Evolutionary conservation across 2,888 invertebrate genomes (phyloP).

Genomic region (Temnothorax rugatulus): DNA sequence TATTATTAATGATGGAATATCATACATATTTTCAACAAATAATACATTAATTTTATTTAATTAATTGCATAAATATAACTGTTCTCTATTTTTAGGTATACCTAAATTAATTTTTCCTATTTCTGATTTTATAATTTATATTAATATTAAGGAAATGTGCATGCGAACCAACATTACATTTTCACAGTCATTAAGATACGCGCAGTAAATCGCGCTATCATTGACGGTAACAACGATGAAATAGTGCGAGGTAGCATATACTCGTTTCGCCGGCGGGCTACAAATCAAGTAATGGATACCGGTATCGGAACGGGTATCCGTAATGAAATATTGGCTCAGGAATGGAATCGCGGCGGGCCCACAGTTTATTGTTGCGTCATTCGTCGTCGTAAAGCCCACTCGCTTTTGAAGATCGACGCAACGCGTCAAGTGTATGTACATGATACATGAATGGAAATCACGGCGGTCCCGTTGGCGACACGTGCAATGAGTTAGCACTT

Average conservation of each 20-base stretch:
- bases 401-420: conserved; percentile 65
- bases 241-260: background rate
- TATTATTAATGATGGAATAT: background rate
- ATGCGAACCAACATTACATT: background rate
- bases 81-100: background rate
- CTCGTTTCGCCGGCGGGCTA: background rate
- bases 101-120: background rate
- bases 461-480: conserved; percentile 69
- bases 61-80: background rate
- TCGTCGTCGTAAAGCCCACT: conserved; percentile 70
- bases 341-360: conserved; percentile 26
- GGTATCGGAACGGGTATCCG: conserved; percentile 8
- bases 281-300: conserved; percentile 61
- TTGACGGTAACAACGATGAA: conserved; percentile 9
- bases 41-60: background rate
- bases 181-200: background rate
- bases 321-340: conserved; percentile 55
- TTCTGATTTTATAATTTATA: background rate
- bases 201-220: conserved; percentile 7
- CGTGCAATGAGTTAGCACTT: conserved; percentile 55
- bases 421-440: conserved; percentile 49
- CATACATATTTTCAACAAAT: background rate
- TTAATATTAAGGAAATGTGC: background rate
- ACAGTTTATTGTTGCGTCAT: conserved; percentile 69
- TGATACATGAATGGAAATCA: conserved; percentile 68